Percentiles rank a stretch among this genome's conserved stretches.
Evolutionary conservation across 2,888 invertebrate genomes (phyloP).

Genomic region (Drosophila vallismaia): DNA sequence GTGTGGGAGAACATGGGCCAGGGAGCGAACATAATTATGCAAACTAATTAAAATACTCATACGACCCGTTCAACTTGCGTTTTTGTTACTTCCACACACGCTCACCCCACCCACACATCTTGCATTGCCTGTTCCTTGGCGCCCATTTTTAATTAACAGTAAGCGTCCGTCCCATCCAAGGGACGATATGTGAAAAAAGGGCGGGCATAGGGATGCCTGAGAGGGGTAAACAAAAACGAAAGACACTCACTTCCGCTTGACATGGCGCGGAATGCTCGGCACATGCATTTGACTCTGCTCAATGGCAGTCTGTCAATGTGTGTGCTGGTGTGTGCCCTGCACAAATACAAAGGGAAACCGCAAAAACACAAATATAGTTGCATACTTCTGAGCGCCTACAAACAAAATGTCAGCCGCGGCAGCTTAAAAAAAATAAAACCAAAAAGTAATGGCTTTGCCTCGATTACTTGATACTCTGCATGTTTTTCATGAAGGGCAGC

Average conservation of each 20-base stretch:
- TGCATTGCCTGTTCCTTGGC: constrained; percentile 53
- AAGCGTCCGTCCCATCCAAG: constrained; percentile 71
- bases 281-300: constrained; percentile 71
- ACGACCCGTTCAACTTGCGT: constrained; percentile 63
- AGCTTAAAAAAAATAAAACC: constrained; percentile 27
- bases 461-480: not conserved
- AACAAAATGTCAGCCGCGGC: constrained; percentile 55
- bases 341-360: constrained; percentile 74
- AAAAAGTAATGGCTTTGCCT: not conserved
- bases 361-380: constrained; percentile 75
- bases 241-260: constrained; percentile 80
- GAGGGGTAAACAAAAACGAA: constrained; percentile 75
- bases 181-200: constrained; percentile 27
- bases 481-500: not conserved
- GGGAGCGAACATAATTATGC: constrained; percentile 74
- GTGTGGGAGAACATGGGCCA: constrained; percentile 20
- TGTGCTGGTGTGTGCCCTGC: constrained; percentile 46
- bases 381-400: constrained; percentile 71
- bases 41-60: constrained; percentile 80
- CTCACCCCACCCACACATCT: constrained; percentile 1
- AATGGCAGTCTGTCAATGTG: constrained; percentile 37
- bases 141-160: constrained; percentile 78
- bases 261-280: constrained; percentile 71
- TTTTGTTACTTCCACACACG: constrained; percentile 28
- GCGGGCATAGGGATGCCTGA: constrained; percentile 9